Conservation (phyloP, 2,888 invertebrate species). For the Taphrorychus bicolor region DNA sequence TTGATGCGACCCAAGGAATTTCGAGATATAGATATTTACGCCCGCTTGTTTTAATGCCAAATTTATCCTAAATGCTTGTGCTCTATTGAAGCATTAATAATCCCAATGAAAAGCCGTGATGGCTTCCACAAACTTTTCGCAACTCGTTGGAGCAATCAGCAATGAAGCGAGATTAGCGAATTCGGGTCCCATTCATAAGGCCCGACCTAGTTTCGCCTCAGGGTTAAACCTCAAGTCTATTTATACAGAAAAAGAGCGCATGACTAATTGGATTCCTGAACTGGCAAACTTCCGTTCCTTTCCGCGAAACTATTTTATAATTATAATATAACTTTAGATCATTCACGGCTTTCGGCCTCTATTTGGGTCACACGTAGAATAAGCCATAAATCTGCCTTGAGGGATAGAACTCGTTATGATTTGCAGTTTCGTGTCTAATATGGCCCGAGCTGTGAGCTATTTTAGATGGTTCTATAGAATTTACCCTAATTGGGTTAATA, state of each 20-base stretch:
- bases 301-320: slow-evolving; percentile 8
- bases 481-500: neutral
- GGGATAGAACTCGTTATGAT: neutral
- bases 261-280: slow-evolving; percentile 8
- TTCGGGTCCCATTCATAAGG: slow-evolving; percentile 6
- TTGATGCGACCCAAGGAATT: neutral
- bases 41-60: too few relatives aligned
- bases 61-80: too few relatives aligned
- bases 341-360: neutral
- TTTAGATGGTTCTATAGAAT: neutral
- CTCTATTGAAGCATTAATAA: neutral
- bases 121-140: slow-evolving; percentile 4
- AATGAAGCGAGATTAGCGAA: slow-evolving; percentile 9
- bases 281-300: slow-evolving; percentile 1
- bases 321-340: slow-evolving; percentile 8
- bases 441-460: neutral
- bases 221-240: slow-evolving; percentile 2
- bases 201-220: neutral
- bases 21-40: too few relatives aligned
- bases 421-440: neutral
- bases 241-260: neutral
- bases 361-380: slow-evolving; percentile 4
- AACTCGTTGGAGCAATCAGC: slow-evolving; percentile 3
- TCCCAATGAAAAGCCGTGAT: slow-evolving; percentile 1
- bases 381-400: neutral